phyloP scores from a whole-genome alignment of 2,113 vertebrate genomes.

The Chauna torquata region DNA sequence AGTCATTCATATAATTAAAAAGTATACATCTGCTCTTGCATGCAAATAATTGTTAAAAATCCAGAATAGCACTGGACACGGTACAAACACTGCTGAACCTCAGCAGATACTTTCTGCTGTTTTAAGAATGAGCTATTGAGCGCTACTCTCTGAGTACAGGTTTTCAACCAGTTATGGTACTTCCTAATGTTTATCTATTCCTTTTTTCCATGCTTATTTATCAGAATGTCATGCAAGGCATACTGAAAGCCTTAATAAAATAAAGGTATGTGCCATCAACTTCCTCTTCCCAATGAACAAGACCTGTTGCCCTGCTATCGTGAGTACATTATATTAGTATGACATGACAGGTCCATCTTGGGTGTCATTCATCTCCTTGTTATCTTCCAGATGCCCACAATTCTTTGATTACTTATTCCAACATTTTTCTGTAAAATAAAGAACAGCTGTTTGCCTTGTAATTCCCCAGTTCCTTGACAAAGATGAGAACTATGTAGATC shows the following conservation, averaged over 20 bases:
- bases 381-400: not conserved
- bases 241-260: conserved; percentile 17
- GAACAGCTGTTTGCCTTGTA: not conserved
- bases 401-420: not conserved
- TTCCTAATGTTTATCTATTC: not conserved
- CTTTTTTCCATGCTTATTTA: not conserved
- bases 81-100: not conserved
- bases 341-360: not conserved
- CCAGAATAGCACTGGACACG: not conserved
- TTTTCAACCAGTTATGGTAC: not conserved
- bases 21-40: not conserved
- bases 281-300: not conserved
- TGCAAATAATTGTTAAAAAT: not conserved
- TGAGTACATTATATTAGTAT: not conserved
- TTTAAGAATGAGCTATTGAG: conserved; percentile 5
- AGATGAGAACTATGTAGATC: not conserved
- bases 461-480: not conserved
- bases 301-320: not conserved
- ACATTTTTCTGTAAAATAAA: not conserved
- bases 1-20: not conserved
- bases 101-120: not conserved
- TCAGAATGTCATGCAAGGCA: not conserved
- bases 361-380: not conserved
- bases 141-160: not conserved
- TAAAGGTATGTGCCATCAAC: not conserved